Evolutionary conservation across 1,140 invertebrate species (phyloP).

Genomic region (Dinoponera quadriceps): DNA sequence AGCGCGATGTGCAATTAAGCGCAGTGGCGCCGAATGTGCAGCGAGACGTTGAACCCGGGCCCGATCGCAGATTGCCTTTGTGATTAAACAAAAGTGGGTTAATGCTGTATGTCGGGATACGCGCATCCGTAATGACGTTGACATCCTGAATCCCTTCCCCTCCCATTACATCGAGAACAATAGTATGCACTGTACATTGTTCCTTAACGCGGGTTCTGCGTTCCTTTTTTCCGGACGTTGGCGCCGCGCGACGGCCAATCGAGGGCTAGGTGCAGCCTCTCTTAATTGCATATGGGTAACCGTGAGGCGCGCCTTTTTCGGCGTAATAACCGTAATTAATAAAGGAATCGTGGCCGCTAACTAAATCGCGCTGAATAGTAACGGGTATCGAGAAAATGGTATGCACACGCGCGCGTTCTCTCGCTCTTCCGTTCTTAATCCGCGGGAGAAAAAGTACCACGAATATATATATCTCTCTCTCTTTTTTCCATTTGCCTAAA

Average conservation of each 20-base stretch:
- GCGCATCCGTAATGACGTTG: constrained; percentile 75
- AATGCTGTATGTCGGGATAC: constrained; percentile 68
- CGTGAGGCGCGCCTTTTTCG: constrained; percentile 63
- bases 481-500: constrained; percentile 3
- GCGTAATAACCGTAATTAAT: constrained; percentile 38
- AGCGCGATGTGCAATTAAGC: constrained; percentile 55
- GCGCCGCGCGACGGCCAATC: constrained; percentile 63
- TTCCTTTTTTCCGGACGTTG: constrained; percentile 55
- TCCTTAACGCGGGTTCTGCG: constrained; percentile 66
- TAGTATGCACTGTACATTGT: constrained; percentile 67
- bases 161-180: constrained; percentile 72
- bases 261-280: constrained; percentile 70
- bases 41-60: constrained; percentile 70
- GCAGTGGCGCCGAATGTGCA: constrained; percentile 58
- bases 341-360: background rate
- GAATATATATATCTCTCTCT: constrained; percentile 7
- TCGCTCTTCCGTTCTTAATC: background rate
- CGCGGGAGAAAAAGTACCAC: background rate
- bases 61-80: constrained; percentile 70
- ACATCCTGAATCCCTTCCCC: constrained; percentile 67
- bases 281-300: constrained; percentile 64
- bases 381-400: background rate
- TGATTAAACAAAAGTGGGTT: constrained; percentile 78
- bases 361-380: background rate
- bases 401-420: background rate